A percentile compares a stretch with the other conserved stretches of the same genome.
These are phyloP conservation scores for Pygathrix nemaeus DNA, from an alignment of 2,113 vertebrate species.

Conservation along the genomic window DNA sequence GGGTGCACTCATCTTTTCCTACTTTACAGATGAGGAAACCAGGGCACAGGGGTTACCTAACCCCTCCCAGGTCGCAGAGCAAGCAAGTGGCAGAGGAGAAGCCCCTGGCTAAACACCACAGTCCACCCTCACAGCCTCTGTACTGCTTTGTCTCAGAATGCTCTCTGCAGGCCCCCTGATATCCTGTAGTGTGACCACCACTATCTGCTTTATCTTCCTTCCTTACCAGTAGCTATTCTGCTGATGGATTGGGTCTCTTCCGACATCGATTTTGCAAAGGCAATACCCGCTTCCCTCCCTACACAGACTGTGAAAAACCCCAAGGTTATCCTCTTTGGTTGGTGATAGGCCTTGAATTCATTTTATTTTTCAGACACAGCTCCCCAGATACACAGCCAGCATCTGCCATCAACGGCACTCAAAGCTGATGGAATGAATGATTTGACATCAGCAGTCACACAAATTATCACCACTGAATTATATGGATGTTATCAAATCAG, in stretches of 20 bases:
- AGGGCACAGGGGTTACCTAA: not conserved
- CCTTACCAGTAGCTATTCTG: too few species aligned
- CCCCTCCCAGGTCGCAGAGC: not conserved
- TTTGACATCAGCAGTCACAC: rapidly evolving
- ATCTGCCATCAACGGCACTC: not conserved
- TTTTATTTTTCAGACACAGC: not conserved
- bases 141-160: not conserved
- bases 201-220: not conserved
- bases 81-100: not conserved
- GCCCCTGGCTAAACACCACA: not conserved
- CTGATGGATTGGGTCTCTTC: not conserved
- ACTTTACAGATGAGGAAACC: not conserved
- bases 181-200: not conserved
- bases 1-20: not conserved
- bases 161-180: too few species aligned
- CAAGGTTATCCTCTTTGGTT: not conserved
- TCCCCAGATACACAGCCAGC: not conserved
- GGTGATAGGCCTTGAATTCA: not conserved
- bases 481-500: not conserved
- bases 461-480: not conserved
- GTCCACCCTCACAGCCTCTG: not conserved
- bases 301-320: not conserved
- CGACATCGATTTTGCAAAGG: not conserved
- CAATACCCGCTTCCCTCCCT: not conserved
- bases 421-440: not conserved